These are phyloP conservation scores for Dromiciops gliroides DNA, from an alignment of 2,113 vertebrate species.

Conservation along the genomic window DNA sequence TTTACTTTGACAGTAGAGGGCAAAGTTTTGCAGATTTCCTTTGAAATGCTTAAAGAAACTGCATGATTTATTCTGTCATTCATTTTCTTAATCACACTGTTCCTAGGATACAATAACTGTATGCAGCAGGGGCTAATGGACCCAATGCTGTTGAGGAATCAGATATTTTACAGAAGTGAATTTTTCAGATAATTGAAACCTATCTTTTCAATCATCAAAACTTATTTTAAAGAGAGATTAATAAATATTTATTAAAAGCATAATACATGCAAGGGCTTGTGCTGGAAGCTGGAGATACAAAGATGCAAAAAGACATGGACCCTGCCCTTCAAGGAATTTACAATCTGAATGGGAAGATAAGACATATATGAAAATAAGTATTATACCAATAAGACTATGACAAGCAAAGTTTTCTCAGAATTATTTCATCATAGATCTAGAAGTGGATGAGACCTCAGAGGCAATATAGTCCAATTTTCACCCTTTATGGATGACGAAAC, in stretches of 20 bases:
- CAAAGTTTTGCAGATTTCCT: constrained; percentile 43
- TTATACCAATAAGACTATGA: not conserved
- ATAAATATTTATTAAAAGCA: constrained; percentile 1
- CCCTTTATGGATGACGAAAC: not conserved
- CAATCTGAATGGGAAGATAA: not conserved
- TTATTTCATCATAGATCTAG: not conserved
- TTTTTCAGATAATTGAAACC: constrained; percentile 18
- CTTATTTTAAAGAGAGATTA: constrained; percentile 4
- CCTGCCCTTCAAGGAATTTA: not conserved
- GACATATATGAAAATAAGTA: not conserved
- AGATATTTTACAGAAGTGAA: constrained; percentile 11
- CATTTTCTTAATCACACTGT: constrained; percentile 39
- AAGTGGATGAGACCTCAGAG: not conserved
- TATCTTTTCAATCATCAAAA: constrained; percentile 41
- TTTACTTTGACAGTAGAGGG: not conserved
- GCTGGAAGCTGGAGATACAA: not conserved
- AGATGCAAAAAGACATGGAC: not conserved
- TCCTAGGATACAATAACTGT: constrained; percentile 55
- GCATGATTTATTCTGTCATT: constrained; percentile 44
- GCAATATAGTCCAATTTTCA: not conserved
- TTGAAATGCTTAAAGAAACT: constrained; percentile 35
- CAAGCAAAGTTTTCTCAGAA: not conserved
- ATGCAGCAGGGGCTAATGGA: not conserved
- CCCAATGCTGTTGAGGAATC: not conserved
- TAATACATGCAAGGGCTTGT: not conserved